Percentiles rank a stretch among this genome's conserved stretches.
Conservation (phyloP, 2,797 vertebrate species). For the Phataginus tetradactyla region DNA sequence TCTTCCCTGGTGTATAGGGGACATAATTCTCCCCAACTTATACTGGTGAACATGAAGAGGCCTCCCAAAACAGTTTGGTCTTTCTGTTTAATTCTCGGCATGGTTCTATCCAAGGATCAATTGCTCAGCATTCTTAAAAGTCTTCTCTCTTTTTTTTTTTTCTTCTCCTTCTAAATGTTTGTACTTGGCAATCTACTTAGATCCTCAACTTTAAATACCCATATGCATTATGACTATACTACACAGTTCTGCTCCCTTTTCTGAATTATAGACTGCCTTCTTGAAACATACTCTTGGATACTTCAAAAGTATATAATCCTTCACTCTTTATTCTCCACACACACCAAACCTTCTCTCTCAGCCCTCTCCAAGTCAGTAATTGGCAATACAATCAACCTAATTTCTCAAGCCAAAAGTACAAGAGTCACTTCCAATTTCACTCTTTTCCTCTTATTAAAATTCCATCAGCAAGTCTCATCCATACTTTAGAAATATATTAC, state of each 20-base stretch:
- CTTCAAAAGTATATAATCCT: not conserved
- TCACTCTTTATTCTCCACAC: not conserved
- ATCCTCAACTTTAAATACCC: not conserved
- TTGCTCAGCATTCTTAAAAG: not conserved
- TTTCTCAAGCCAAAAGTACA: not conserved
- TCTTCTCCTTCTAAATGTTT: not conserved
- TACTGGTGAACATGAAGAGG: not conserved
- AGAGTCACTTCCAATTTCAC: not conserved
- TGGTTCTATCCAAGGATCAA: not conserved
- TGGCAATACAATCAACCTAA: not conserved
- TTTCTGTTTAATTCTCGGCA: not conserved
- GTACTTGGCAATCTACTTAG: not conserved
- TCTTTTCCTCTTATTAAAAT: not conserved
- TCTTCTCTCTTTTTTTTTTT: not conserved
- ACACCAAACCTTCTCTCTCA: not conserved
- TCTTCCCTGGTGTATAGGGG: not conserved
- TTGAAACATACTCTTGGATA: not conserved
- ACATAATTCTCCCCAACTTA: not conserved
- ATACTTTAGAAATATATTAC: not conserved
- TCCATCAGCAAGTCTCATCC: not conserved
- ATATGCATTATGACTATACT: not conserved
- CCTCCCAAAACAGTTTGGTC: not conserved
- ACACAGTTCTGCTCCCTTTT: not conserved
- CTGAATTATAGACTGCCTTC: not conserved
- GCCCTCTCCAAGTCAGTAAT: not conserved